These are phyloP conservation scores for Hylia prasina DNA, from an alignment of 2,113 vertebrate genomes.

Conservation along the genomic window DNA sequence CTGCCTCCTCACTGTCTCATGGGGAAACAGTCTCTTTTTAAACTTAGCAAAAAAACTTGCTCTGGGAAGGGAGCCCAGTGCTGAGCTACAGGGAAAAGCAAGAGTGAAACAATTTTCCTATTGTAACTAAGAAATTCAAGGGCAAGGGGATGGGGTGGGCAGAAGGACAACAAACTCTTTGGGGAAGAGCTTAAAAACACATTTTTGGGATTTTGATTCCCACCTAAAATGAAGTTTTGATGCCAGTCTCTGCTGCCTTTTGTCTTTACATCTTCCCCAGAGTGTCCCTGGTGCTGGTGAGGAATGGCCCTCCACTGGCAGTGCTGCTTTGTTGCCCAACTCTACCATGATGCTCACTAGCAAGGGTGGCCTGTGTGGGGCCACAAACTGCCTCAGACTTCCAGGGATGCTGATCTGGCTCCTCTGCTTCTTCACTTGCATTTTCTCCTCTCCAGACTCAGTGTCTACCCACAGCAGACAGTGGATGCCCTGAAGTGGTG, in stretches of 20 bases:
- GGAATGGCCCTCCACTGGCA: background rate
- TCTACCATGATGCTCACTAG: background rate
- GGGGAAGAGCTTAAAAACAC: background rate
- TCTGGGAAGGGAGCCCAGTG: slow-evolving; percentile 22
- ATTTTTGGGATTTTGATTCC: background rate
- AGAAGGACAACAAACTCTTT: background rate
- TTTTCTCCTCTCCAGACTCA: background rate
- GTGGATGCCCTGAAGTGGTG: background rate
- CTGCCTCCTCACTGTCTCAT: background rate
- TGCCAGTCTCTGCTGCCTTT: background rate
- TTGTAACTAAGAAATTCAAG: background rate
- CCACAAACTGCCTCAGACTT: background rate
- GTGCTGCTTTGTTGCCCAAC: background rate
- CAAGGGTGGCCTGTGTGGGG: background rate
- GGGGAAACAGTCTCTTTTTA: background rate
- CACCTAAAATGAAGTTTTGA: background rate
- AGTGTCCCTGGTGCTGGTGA: background rate
- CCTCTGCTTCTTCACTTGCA: background rate
- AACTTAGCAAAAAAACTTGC: background rate
- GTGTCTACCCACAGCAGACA: background rate
- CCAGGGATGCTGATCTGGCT: background rate
- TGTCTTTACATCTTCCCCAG: background rate
- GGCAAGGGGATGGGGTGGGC: background rate
- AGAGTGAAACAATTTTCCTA: background rate
- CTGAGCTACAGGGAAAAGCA: background rate